A percentile compares a stretch with the other conserved stretches of the same genome.
phyloP scores from a whole-genome alignment of 2,888 invertebrate genomes.

The Tolmerus cingulatus region DNA sequence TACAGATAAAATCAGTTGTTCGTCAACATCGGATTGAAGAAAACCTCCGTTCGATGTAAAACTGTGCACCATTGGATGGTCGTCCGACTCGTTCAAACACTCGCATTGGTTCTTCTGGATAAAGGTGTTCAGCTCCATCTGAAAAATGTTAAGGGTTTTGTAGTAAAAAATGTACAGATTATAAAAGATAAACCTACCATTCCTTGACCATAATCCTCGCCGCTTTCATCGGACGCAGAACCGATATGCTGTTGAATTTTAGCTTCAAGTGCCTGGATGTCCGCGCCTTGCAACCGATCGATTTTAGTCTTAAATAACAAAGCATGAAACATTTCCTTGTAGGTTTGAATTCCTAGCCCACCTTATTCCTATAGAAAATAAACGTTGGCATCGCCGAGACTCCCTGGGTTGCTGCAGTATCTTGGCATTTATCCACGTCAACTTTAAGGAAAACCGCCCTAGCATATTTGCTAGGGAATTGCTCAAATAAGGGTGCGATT shows the following conservation, averaged over 20 bases:
- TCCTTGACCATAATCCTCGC: constrained; percentile 76
- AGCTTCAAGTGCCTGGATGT: constrained; percentile 79
- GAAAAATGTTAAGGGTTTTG: constrained; percentile 55
- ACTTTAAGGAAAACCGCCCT: constrained; percentile 92
- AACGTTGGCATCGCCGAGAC: constrained; percentile 99
- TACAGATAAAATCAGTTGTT: constrained; percentile 87
- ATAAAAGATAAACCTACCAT: constrained; percentile 52
- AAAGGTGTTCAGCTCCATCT: constrained; percentile 90
- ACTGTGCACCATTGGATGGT: constrained; percentile 82
- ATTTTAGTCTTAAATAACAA: constrained; percentile 72
- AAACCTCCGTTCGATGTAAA: constrained; percentile 73
- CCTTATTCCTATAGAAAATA: constrained; percentile 88
- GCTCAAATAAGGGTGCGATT: constrained; percentile 92
- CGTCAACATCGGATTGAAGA: constrained; percentile 93
- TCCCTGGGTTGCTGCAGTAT: constrained; percentile 85
- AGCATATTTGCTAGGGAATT: constrained; percentile 85
- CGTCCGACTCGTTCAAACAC: constrained; percentile 94
- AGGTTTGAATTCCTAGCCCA: constrained; percentile 55
- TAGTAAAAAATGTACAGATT: not conserved
- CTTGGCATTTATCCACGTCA: constrained; percentile 87
- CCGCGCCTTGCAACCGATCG: constrained; percentile 88
- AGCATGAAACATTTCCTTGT: not conserved
- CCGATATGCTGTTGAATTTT: constrained; percentile 89
- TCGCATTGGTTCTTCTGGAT: constrained; percentile 91
- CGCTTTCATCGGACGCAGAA: constrained; percentile 72